Base-by-base conservation (phyloP, 1,140 invertebrate species). In the Phocides pigmalion region DNA sequence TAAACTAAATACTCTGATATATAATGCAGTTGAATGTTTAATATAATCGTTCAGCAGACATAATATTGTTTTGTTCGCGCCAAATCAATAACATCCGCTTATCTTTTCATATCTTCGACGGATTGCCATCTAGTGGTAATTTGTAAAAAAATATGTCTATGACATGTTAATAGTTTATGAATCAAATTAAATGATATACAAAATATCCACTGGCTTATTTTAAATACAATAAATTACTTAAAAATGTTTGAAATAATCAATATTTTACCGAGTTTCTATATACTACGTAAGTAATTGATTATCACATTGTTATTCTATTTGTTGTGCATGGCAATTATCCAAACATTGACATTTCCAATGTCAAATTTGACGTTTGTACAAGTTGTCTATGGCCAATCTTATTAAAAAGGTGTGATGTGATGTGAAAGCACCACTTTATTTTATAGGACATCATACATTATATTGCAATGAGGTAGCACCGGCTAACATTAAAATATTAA, bases 401-500 rank as follows among this genome's bases (percentile, higher is more conserved):
- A n/a, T 64, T 47, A 59, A 44, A 70, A 66, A 76, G 68, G 82
- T 84, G 81, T 87, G 77, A 85, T 84, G 81, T 87, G 77, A 85
- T 87, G 81, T 84, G 84, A 78, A 70, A 75, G 74, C 78, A 74
- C 63, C 72, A 76, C 72, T 79, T 75, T 71, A 77, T 64, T 65
- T 66, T 51, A 51, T 64, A 50, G 68, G 71, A 80, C 77, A 66
- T 62, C 35, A 70, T 74, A 68, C 56, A 74, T 74, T 79, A 71
- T 66, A 64, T 74, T 88, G 84, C 76, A 63, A 90, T 90, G 86
- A 82, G 87, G 84, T 90, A 90, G 86, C 87, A 86, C 56, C 70
- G 64, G 64, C 68, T 65, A 68, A 67, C 44, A 68, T 53, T 37
- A 66, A 66, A 63, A 76, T 65, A 70, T 65, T 58, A 64, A 79